Evolutionary conservation across 2,888 invertebrate genomes (phyloP).

Genomic region (Phengaris arion): DNA sequence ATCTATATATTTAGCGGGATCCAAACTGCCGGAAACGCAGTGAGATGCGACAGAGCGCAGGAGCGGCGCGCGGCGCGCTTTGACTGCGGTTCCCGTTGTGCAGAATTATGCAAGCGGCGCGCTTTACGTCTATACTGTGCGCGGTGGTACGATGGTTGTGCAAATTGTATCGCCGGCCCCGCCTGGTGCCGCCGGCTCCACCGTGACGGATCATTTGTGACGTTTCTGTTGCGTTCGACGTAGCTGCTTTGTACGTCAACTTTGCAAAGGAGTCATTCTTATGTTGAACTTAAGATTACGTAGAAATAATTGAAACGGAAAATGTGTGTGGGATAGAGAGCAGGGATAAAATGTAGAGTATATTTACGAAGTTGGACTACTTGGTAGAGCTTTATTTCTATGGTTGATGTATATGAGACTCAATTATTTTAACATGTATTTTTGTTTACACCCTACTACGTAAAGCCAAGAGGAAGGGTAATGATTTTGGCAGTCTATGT

Average conservation of each 20-base stretch:
- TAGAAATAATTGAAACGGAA: background rate
- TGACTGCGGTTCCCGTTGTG: slow-evolving; percentile 1
- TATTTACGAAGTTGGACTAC: too few relatives aligned
- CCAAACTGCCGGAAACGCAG: slow-evolving; percentile 3
- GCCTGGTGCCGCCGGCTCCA: background rate
- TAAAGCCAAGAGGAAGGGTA: too few relatives aligned
- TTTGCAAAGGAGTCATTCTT: background rate
- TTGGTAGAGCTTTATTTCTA: too few relatives aligned
- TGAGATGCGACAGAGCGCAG: slow-evolving; percentile 12
- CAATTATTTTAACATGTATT: too few relatives aligned
- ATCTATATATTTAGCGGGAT: slow-evolving; percentile 18
- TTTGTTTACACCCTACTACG: too few relatives aligned
- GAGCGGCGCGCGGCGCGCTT: background rate
- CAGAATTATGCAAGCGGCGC: slow-evolving; percentile 12
- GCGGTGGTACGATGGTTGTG: background rate
- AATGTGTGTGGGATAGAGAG: background rate
- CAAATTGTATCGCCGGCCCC: background rate
- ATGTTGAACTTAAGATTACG: background rate
- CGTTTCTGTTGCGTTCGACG: background rate
- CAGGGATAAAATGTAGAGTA: too few relatives aligned
- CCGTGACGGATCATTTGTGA: slow-evolving; percentile 4
- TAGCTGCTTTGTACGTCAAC: background rate
- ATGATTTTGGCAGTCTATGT: too few relatives aligned
- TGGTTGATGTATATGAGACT: too few relatives aligned
- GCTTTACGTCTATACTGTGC: background rate